Base-by-base conservation (phyloP, 2,113 vertebrate species). In the rabbit (Oryctolagus cuniculus) region DNA sequence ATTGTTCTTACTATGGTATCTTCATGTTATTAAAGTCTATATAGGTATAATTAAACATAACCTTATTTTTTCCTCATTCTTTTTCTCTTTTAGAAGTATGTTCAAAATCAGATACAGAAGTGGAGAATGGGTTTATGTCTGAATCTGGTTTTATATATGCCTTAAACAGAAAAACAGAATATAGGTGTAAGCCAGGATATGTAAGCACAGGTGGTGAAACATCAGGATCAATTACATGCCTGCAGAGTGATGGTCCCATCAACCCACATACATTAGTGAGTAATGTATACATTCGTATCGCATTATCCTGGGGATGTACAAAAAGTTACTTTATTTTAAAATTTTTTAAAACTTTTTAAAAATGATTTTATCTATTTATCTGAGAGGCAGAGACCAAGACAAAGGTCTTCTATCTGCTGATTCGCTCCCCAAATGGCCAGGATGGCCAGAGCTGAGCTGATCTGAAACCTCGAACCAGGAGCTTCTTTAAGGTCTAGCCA, bases 211-310 rank as follows among this genome's bases (percentile, higher is more conserved):
- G 97, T 69, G 97, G 98, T 55, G 1, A 53, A 7, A 77, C 58
- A 4, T 58, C 1, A 24, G 98, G 97, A 85, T 0, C 0, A 9
- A 87, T 70, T 21, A 53, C 15, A 0, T 98, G 98, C 63, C 80
- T 44, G 9, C 10, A 80, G 10, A 1, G 8, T 11, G 98, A 64
- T 98, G 98, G 98, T 96, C 75, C 55, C 72, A 81, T 16, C 21
- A 77, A 91, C 98, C 98, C 25, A 80, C 34, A 5, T 98, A 98
- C 75, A 95, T 98, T 72, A 97, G 98, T 98, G 96, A 98, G 98
- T 98, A 96, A 22, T 29, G 80, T 19, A 27, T 51, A 16, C 22
- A 6, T 53, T 53, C 5, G 3, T 53, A 0, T 19, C 27, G 15
- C 10, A 7, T 61, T 8, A 67, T 15, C 44, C 44, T 44, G 44